A percentile compares a stretch with the other conserved stretches of the same genome.
Conservation (phyloP, 1,140 invertebrate genomes). For the Drosophila orosa region DNA sequence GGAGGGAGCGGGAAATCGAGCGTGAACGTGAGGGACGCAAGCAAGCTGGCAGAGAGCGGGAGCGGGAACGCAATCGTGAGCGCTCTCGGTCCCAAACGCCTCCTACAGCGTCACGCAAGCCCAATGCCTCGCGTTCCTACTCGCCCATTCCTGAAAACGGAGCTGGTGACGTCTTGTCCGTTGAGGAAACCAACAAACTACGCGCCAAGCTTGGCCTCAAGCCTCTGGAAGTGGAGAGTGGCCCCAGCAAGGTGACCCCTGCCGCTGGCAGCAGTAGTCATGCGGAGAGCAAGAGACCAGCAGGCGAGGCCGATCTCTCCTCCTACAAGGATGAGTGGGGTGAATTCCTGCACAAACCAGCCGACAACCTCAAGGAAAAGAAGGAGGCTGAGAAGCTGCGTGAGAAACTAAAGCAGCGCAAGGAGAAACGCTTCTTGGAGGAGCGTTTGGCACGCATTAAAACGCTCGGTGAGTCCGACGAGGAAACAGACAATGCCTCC, state of each 20-base stretch:
- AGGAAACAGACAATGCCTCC: constrained; percentile 89
- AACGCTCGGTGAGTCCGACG: constrained; percentile 90
- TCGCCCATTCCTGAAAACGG: constrained; percentile 83
- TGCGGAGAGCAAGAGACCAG: constrained; percentile 45
- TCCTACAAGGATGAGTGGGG: constrained; percentile 92
- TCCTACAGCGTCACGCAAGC: constrained; percentile 8
- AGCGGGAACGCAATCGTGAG: constrained; percentile 58
- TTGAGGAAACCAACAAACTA: constrained; percentile 96
- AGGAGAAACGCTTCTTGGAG: constrained; percentile 93
- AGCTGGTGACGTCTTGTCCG: constrained; percentile 88
- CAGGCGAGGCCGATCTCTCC: constrained; percentile 84
- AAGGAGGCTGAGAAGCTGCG: constrained; percentile 92
- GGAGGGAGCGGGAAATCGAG: constrained; percentile 66
- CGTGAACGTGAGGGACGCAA: constrained; percentile 68
- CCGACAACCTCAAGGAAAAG: constrained; percentile 92
- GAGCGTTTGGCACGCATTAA: constrained; percentile 88
- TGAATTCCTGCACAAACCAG: constrained; percentile 97
- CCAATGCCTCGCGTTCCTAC: constrained; percentile 36
- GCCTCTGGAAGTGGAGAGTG: constrained; percentile 90
- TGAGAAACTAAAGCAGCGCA: constrained; percentile 90
- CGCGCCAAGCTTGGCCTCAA: constrained; percentile 97
- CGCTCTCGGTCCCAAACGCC: constrained; percentile 56
- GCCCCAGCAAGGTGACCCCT: constrained; percentile 54
- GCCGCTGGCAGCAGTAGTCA: constrained; percentile 38
- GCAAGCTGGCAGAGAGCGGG: constrained; percentile 46